Base-by-base conservation (phyloP, 2,113 vertebrate species). In the Campylorhamphus procurvoides region DNA sequence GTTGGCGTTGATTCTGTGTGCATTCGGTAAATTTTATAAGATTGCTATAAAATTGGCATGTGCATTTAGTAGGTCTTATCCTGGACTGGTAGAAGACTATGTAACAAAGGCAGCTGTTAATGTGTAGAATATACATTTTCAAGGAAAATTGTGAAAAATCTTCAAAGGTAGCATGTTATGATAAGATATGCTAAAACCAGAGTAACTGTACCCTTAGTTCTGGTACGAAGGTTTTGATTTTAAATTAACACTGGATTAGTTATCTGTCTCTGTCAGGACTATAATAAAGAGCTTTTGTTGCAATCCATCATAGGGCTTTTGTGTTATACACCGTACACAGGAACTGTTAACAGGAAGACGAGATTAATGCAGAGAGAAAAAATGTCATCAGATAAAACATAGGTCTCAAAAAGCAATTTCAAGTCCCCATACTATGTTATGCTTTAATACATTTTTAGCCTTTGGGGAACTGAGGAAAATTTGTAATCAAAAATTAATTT, bases 271-370 rank as follows among this genome's bases (percentile, higher is more conserved):
- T 92, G 94, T 94, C 91, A 97, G 49, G 94, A 66, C 87, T 90
- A 28, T 52, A 95, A 97, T 83, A 97, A 97, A 97, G 85, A 78
- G 90, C 93, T 96, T 97, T 94, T 96, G 95, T 96, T 96, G 72
- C 87, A 75, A 84, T 96, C 86, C 75, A 71, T 96, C 95, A 94
- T 49, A 72, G 84, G 67, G 79, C 91, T 95, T 97, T 97, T 95
- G 93, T 96, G 66, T 94, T 94, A 46, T 10, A 49, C 80, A 74
- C 85, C n/a, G 17, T 95, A 78, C 10, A 16, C 42, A 92, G 80
- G 83, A 93, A 47, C 90, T 89, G 79, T 89, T 96, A 88, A 76
- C 59, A 74, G 85, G 73, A 80, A 90, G 82, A 84, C 81, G 56
- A 90, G 82, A 97, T 93, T 91, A 96, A 90, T 94, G 73, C 82